Evolutionary conservation across 2,888 invertebrate genomes (phyloP).

Genomic region (Aethes cnicana): DNA sequence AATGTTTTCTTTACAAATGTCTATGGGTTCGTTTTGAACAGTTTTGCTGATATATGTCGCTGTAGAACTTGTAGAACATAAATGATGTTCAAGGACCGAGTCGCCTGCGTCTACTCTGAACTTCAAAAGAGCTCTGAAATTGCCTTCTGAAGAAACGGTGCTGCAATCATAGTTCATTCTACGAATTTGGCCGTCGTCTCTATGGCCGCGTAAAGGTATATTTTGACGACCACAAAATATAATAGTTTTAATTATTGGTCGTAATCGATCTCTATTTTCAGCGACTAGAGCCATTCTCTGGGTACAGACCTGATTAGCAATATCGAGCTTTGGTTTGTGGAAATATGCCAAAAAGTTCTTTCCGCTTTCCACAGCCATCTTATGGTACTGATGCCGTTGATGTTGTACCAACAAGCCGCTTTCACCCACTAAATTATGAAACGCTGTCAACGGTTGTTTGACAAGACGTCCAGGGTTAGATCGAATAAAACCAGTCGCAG

Average conservation of each 20-base stretch:
- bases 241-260: conserved; percentile 30
- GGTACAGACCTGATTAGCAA: conserved; percentile 24
- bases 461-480: conserved; percentile 25
- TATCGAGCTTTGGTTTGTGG: conserved; percentile 26
- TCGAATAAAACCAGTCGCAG: conserved; percentile 7
- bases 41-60: conserved; percentile 32
- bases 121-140: conserved; percentile 29
- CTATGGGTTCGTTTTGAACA: conserved; percentile 28
- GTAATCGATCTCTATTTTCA: conserved; percentile 30
- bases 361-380: conserved; percentile 22
- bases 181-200: conserved; percentile 33
- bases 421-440: conserved; percentile 30
- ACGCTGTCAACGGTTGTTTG: conserved; percentile 28
- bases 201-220: conserved; percentile 31
- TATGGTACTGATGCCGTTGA: conserved; percentile 26
- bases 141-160: too few species aligned
- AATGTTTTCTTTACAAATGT: conserved; percentile 31
- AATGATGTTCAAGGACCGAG: conserved; percentile 27
- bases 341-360: conserved; percentile 24
- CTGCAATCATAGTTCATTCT: too few species aligned
- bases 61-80: conserved; percentile 27
- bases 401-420: conserved; percentile 19
- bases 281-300: conserved; percentile 18
- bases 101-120: conserved; percentile 32
- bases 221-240: conserved; percentile 32